Evolutionary conservation across 2,113 vertebrate genomes (phyloP), one percentile per base, ranked within the genome.

Genomic region (Leptodactylus fuscus): DNA sequence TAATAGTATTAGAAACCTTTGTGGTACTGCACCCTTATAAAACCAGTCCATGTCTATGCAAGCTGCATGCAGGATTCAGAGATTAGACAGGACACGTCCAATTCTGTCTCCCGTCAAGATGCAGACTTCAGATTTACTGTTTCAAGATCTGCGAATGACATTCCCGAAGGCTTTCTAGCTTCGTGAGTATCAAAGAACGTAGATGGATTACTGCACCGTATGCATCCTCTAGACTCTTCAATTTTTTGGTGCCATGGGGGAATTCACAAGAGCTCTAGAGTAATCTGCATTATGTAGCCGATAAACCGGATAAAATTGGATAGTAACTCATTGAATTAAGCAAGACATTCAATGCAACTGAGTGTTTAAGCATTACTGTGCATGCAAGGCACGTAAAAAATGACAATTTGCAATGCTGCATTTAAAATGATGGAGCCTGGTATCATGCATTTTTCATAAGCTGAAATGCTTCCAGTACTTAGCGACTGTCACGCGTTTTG

Each of bases 191-290:
- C 65, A 60, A 60, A 85, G 88, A 87, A 83, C 85, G 77, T 2
- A 88, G 88, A 89, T 75, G 74, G 88, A 87, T 77, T 83, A 44
- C 71, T 41, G 12, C 0, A 13, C 85, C 84, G 46, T 79, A 82
- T 76, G 80, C 81, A 83, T 85, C 78, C 87, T 87, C 85, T 76
- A 70, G 83, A 76, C 83, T 58, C 46, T 27, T 79, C 44, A 79
- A 62, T 46, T 79, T 80, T 36, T 80, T n/a, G 22, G 6, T 79
- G 77, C 77, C 77, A 62, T n/a, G 24, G 53, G 77, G 77, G 22
- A 80, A 20, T 41, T 62, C 77, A 18, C 16, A 80, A 41, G 34
- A 55, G 29, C 36, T 80, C 77, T 60, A 27, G 53, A 44, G 51
- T 44, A 44, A 62, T 44, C 44, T 7, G 22, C 55, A 60, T 41